Evolutionary conservation across 2,113 vertebrate genomes (phyloP).

Genomic region (Cyanoramphus novaezelandiae): DNA sequence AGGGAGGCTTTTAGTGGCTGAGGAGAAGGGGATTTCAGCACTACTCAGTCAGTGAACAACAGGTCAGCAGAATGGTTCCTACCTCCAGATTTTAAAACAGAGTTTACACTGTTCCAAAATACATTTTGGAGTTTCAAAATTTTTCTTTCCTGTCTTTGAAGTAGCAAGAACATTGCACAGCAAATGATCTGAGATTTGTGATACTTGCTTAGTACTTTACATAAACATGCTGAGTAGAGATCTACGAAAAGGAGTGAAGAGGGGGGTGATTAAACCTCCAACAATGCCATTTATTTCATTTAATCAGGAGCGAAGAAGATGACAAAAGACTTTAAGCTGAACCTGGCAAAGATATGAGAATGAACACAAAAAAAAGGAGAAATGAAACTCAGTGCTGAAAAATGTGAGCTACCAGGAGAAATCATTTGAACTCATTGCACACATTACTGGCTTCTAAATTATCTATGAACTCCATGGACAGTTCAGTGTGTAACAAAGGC

Average conservation of each 20-base stretch:
- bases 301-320: neutral
- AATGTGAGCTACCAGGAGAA: neutral
- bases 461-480: neutral
- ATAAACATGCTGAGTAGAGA: neutral
- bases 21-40: neutral
- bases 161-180: neutral
- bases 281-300: neutral
- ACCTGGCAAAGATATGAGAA: neutral
- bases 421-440: neutral
- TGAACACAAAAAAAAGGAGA: neutral
- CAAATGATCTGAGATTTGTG: neutral
- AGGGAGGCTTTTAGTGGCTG: neutral
- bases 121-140: neutral
- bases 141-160: neutral
- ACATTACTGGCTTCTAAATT: constrained; percentile 27
- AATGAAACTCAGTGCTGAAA: neutral
- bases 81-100: neutral
- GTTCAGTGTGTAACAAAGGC: neutral
- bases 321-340: neutral
- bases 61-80: neutral
- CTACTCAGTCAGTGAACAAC: neutral
- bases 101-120: neutral
- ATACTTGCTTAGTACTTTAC: neutral
- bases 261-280: neutral
- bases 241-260: neutral